These are phyloP conservation scores for Montipora sp. DNA, from an alignment of 64 coral and sea anemone genomes.

Conservation along the genomic window DNA sequence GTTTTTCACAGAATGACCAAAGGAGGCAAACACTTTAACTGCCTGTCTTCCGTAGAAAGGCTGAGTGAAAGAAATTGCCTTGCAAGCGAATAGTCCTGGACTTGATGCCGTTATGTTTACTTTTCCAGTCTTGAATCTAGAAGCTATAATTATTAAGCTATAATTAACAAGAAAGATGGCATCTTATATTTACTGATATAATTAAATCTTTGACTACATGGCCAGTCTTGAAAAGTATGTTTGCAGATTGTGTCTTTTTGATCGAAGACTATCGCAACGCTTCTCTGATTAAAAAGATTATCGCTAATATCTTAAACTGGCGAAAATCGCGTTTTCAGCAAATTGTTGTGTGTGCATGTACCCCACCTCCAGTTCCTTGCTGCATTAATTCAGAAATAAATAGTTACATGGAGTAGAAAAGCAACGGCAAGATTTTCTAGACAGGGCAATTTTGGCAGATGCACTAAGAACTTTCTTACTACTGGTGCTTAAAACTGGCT, in stretches of 20 bases:
- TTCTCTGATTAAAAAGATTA: too few species aligned
- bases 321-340: too few species aligned
- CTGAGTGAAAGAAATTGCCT: slow-evolving; percentile 17
- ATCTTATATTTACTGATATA: background rate
- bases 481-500: too few species aligned
- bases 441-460: too few species aligned
- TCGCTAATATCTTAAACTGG: too few species aligned
- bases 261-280: too few species aligned
- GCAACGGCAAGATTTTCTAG: too few species aligned
- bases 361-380: too few species aligned
- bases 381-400: too few species aligned
- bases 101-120: slow-evolving; percentile 17
- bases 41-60: slow-evolving; percentile 24
- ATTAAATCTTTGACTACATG: background rate
- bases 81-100: slow-evolving; percentile 38
- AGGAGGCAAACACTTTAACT: slow-evolving; percentile 23
- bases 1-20: slow-evolving; percentile 9
- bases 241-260: background rate
- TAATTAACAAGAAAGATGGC: background rate
- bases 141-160: background rate
- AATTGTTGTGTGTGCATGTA: too few species aligned
- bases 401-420: too few species aligned
- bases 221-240: background rate
- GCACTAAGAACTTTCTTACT: too few species aligned
- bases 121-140: slow-evolving; percentile 56